A percentile compares a stretch with the other conserved stretches of the same genome.
These are phyloP conservation scores for Ctenicera cuprea DNA, from an alignment of 2,888 invertebrate species.

Conservation along the genomic window DNA sequence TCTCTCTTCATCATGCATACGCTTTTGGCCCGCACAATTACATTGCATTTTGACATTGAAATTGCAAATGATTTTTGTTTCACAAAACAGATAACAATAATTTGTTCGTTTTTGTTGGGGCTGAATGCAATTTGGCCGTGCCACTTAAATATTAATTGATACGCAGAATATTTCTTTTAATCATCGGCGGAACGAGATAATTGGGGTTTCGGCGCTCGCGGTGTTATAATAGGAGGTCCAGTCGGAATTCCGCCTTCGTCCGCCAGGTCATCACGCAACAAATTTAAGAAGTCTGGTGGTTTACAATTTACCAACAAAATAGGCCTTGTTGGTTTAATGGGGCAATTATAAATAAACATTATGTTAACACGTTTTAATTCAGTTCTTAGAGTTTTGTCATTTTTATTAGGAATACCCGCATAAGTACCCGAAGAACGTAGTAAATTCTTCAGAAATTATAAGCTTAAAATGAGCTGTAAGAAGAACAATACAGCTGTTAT, in stretches of 20 bases:
- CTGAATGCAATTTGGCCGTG: slow-evolving; percentile 9
- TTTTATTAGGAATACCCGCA: no score
- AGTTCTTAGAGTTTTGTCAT: no score
- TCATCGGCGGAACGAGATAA: slow-evolving; percentile 37
- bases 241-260: slow-evolving; percentile 23
- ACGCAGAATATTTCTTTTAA: slow-evolving; percentile 38
- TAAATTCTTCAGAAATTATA: no score
- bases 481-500: no score
- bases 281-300: no score
- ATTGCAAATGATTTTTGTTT: slow-evolving; percentile 49
- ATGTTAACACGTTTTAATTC: no score
- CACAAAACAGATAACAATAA: slow-evolving; percentile 6
- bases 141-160: slow-evolving; percentile 41
- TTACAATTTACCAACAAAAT: not conserved
- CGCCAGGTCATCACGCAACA: slow-evolving; percentile 18
- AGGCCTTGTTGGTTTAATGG: slow-evolving; percentile 27
- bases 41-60: slow-evolving; percentile 49
- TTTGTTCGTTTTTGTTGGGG: slow-evolving; percentile 21
- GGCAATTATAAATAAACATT: slow-evolving; percentile 19
- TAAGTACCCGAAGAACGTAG: no score
- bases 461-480: no score
- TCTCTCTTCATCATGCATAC: slow-evolving; percentile 47
- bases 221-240: slow-evolving; percentile 25
- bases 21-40: slow-evolving; percentile 50
- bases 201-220: slow-evolving; percentile 36